These are phyloP conservation scores for Ranitomeya imitator DNA, from an alignment of 2,113 vertebrate genomes.

Conservation along the genomic window DNA sequence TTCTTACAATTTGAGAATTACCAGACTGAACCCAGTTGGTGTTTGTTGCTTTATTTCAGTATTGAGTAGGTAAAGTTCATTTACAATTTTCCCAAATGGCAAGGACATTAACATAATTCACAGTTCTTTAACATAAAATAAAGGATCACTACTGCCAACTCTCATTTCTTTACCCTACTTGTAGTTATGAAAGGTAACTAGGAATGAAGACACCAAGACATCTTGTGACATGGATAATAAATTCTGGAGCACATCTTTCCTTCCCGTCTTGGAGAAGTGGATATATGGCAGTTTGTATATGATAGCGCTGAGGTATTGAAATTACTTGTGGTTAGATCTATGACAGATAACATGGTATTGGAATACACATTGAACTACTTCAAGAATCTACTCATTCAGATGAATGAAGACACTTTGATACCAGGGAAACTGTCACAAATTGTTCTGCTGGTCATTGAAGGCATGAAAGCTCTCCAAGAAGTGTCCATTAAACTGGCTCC, in stretches of 20 bases:
- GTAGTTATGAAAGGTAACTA: neutral
- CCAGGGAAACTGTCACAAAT: neutral
- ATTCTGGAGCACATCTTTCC: neutral
- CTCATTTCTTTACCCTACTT: neutral
- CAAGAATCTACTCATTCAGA: neutral
- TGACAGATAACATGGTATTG: neutral
- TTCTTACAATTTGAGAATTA: neutral
- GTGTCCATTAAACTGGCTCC: conserved; percentile 73
- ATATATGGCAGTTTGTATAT: neutral
- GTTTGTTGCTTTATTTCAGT: neutral
- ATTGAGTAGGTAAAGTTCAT: neutral
- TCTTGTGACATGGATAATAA: neutral
- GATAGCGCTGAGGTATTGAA: neutral
- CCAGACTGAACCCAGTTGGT: neutral
- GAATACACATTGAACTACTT: neutral
- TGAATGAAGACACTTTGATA: neutral
- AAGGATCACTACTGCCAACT: neutral
- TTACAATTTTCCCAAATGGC: neutral
- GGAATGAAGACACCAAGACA: neutral
- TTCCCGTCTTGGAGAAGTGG: neutral
- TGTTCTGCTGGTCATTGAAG: conserved; percentile 35
- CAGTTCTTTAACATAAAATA: neutral
- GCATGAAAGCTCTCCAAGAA: conserved; percentile 65
- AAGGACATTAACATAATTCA: neutral
- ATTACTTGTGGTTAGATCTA: neutral